phyloP scores from a whole-genome alignment of 1,140 invertebrate species.

The Musca domestica region DNA sequence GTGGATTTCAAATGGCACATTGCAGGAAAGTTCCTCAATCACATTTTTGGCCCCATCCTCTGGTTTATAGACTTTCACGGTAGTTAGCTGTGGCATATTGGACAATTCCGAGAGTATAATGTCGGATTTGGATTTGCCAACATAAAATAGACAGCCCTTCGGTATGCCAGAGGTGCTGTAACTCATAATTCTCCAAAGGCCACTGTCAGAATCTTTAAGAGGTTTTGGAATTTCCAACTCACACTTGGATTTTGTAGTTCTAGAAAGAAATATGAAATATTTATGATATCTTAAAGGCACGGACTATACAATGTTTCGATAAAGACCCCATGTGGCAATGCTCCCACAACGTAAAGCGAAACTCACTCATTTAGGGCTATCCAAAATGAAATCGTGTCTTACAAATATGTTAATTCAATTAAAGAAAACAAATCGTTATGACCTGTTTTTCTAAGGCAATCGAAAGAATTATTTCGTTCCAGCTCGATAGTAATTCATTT shows the following conservation, averaged over 20 bases:
- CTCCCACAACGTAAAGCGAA: too few species aligned
- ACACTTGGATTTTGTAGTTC: constrained; percentile 24
- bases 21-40: constrained; percentile 20
- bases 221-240: constrained; percentile 26
- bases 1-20: constrained; percentile 25
- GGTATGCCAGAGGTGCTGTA: neutral
- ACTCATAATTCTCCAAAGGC: constrained; percentile 26
- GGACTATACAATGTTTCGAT: too few species aligned
- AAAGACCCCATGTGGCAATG: too few species aligned
- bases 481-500: too few species aligned
- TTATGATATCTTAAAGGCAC: too few species aligned
- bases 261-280: constrained; percentile 14
- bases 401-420: too few species aligned
- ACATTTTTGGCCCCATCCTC: neutral
- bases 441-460: too few species aligned
- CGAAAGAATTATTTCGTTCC: too few species aligned
- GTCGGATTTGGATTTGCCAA: constrained; percentile 14
- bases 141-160: constrained; percentile 28
- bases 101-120: constrained; percentile 25
- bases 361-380: too few species aligned
- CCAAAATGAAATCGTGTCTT: too few species aligned
- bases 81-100: neutral
- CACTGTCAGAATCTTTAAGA: constrained; percentile 11
- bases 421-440: too few species aligned
- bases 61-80: constrained; percentile 6